Percentiles rank a stretch among this genome's conserved stretches.
Conservation (phyloP, 2,113 vertebrate species). For the Dasypus novemcinctus region DNA sequence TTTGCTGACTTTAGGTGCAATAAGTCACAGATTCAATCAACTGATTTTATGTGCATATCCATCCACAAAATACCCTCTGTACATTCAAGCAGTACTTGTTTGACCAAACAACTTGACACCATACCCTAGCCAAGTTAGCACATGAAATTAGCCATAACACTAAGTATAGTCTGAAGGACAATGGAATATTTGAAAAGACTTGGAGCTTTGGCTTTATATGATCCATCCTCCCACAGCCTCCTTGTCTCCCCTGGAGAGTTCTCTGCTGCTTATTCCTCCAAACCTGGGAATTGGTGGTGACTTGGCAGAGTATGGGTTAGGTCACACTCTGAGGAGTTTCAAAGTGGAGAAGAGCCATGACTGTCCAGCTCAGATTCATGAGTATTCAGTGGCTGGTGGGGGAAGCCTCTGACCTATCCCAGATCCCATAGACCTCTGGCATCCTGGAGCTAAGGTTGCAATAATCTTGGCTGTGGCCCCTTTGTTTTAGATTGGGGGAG, state of each 20-base stretch:
- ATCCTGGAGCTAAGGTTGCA: neutral
- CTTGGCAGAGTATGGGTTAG: neutral
- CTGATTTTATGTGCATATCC: too few species aligned
- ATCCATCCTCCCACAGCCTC: neutral
- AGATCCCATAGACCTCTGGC: rapidly evolving
- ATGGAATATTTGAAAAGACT: neutral
- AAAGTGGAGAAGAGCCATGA: neutral
- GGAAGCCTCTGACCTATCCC: neutral
- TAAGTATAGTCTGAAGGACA: neutral
- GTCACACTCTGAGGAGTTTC: neutral
- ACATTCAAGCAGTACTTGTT: too few species aligned
- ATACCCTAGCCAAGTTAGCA: too few species aligned
- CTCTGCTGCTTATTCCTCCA: neutral
- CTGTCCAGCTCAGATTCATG: neutral
- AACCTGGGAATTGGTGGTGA: rapidly evolving
- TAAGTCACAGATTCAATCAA: too few species aligned
- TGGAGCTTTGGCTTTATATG: neutral
- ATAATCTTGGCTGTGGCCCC: neutral
- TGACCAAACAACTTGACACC: too few species aligned
- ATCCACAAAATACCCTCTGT: too few species aligned
- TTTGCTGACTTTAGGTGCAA: too few species aligned
- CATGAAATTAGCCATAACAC: too few species aligned
- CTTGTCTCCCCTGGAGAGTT: neutral
- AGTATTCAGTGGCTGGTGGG: neutral
- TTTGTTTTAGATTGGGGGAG: neutral